These are phyloP conservation scores for Ectemnius cavifrons DNA, from an alignment of 2,888 invertebrate species.

Conservation along the genomic window DNA sequence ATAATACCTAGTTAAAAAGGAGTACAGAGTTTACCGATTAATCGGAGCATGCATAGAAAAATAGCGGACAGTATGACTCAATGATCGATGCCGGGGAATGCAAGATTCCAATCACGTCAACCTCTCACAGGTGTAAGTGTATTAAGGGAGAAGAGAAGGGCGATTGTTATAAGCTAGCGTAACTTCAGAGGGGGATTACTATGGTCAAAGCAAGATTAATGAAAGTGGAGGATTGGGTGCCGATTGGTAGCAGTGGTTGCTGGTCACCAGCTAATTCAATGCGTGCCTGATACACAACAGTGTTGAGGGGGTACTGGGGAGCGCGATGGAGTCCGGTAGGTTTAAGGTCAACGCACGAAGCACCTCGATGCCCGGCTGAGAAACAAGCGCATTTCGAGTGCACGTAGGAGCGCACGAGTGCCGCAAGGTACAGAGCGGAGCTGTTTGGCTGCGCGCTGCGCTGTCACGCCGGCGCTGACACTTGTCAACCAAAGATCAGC, in stretches of 20 bases:
- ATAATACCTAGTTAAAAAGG: not conserved
- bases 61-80: not conserved
- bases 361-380: slow-evolving; percentile 20
- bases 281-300: not conserved
- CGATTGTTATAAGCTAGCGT: not conserved
- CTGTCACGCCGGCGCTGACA: slow-evolving; percentile 47
- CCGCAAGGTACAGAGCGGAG: slow-evolving; percentile 13
- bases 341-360: slow-evolving; percentile 58
- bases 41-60: not conserved
- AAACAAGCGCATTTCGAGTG: slow-evolving; percentile 18
- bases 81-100: not conserved
- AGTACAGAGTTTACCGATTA: not conserved
- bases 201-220: not conserved
- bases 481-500: slow-evolving; percentile 23
- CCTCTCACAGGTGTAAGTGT: not conserved
- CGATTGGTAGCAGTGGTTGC: not conserved
- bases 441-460: slow-evolving; percentile 13
- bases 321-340: slow-evolving; percentile 6
- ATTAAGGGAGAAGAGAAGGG: not conserved
- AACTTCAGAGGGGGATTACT: not conserved
- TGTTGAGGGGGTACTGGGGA: not conserved
- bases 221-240: not conserved
- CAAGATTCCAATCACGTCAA: not conserved
- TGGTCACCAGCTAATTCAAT: not conserved
- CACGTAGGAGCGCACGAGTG: slow-evolving; percentile 32